Conservation (phyloP, 1,140 invertebrate genomes). For the Drosophila truncata region DNA sequence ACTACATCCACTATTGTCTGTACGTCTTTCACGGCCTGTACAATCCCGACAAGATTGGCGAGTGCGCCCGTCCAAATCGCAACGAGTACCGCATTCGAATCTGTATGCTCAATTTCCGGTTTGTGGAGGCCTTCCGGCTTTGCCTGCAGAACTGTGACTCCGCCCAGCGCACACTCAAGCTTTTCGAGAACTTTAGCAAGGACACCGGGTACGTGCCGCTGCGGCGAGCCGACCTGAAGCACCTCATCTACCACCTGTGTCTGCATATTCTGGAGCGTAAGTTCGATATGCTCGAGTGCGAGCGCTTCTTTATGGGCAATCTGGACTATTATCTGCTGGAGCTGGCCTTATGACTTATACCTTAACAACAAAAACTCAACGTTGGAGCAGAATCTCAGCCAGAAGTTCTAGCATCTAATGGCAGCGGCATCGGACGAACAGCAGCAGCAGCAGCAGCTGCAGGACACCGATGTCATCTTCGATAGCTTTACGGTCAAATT, state of each 20-base stretch:
- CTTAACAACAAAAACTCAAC: conserved; percentile 84
- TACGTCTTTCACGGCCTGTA: conserved; percentile 87
- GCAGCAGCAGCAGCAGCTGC: conserved; percentile 39
- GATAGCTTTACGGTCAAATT: conserved; percentile 82
- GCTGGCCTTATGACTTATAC: conserved; percentile 81
- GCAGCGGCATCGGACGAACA: conserved; percentile 58
- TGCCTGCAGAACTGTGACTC: conserved; percentile 73
- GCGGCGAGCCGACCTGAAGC: conserved; percentile 78
- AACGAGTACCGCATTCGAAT: conserved; percentile 82
- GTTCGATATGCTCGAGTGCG: conserved; percentile 77
- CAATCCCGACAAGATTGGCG: conserved; percentile 86
- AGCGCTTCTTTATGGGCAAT: conserved; percentile 80
- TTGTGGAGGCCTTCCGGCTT: conserved; percentile 78
- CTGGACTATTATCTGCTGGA: conserved; percentile 84
- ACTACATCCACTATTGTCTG: conserved; percentile 87
- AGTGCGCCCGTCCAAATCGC: conserved; percentile 69
- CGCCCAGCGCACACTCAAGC: conserved; percentile 70
- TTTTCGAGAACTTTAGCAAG: conserved; percentile 85
- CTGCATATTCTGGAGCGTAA: conserved; percentile 75
- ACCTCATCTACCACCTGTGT: conserved; percentile 83
- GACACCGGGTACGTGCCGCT: conserved; percentile 84
- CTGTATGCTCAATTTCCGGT: conserved; percentile 83
- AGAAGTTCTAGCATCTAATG: conserved; percentile 81
- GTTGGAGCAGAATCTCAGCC: conserved; percentile 80
- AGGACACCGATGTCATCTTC: conserved; percentile 82